Evolutionary conservation across 2,113 vertebrate genomes (phyloP).

Genomic region (Rhagologus leucostigma): DNA sequence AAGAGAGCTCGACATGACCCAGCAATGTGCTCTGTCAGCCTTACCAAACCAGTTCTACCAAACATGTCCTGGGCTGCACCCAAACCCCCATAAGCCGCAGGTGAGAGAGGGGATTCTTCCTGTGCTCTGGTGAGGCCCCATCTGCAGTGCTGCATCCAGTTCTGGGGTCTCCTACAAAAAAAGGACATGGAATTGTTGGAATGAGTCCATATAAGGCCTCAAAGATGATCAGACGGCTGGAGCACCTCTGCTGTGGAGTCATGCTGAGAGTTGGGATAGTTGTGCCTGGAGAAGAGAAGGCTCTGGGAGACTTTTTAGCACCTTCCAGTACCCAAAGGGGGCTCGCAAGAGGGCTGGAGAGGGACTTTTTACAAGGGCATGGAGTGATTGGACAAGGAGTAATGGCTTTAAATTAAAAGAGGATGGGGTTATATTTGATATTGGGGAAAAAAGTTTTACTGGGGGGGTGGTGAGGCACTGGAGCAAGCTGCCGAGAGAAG

Average conservation of each 20-base stretch:
- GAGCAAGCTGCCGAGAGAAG: background rate
- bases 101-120: background rate
- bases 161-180: too few relatives aligned
- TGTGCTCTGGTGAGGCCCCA: background rate
- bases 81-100: fast-evolving
- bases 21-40: background rate
- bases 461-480: background rate
- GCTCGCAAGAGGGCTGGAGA: background rate
- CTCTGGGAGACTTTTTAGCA: background rate
- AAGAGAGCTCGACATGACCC: background rate
- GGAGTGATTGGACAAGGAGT: too few relatives aligned
- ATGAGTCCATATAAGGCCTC: background rate
- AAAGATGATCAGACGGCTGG: background rate
- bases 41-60: too few relatives aligned
- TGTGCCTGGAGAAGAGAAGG: background rate
- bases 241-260: background rate
- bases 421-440: too few relatives aligned
- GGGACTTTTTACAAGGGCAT: background rate
- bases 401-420: background rate
- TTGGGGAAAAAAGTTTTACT: background rate
- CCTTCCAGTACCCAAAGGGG: background rate
- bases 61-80: fast-evolving
- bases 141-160: background rate
- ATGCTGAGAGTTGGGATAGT: background rate
- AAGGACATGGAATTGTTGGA: background rate